These are phyloP conservation scores for Urosaurus nigricauda DNA, from an alignment of 2,797 vertebrate genomes.

Conservation along the genomic window DNA sequence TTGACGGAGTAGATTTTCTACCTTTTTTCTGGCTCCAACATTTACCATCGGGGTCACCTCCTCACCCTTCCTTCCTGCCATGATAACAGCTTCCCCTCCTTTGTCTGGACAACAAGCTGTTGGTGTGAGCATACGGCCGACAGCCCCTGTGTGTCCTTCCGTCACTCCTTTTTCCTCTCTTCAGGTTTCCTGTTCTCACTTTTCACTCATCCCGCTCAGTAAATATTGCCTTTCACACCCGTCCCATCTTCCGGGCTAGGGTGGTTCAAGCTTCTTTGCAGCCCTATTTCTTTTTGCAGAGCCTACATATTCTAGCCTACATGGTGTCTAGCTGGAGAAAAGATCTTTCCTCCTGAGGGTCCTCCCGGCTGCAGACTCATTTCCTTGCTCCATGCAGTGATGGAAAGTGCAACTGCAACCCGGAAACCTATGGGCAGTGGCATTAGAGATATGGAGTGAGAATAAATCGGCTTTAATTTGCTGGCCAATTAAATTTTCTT, in stretches of 20 bases:
- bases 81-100: constrained; percentile 6
- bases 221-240: not conserved
- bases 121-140: not conserved
- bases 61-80: constrained; percentile 17
- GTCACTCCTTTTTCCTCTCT: not conserved
- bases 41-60: not conserved
- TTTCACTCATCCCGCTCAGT: not conserved
- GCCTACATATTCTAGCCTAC: not conserved
- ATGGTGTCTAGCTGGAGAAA: not conserved
- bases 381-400: not conserved
- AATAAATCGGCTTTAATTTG: not conserved
- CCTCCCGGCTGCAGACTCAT: not conserved
- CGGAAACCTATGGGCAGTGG: not conserved
- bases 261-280: too few relatives aligned
- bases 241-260: not conserved
- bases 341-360: not conserved
- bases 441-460: not conserved
- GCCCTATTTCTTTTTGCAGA: not conserved
- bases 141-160: constrained; percentile 6
- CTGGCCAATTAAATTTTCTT: not conserved
- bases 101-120: constrained; percentile 5
- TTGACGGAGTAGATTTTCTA: not conserved
- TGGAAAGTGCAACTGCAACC: not conserved
- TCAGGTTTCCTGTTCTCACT: constrained; percentile 9
- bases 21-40: not conserved